phyloP scores from a whole-genome alignment of 2,113 vertebrate species.

The Gulo gulo region DNA sequence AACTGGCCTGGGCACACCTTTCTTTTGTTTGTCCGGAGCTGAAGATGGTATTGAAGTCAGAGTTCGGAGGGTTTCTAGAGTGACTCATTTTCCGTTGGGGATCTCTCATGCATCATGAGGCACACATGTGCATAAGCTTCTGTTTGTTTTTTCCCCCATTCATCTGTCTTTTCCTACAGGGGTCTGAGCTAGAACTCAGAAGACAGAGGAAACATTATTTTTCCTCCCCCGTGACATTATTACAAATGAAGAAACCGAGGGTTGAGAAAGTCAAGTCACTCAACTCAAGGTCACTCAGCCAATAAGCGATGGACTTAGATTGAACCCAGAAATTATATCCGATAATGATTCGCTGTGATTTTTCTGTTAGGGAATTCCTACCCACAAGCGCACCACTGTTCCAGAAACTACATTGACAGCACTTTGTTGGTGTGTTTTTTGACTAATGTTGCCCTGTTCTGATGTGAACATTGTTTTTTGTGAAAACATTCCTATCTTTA shows the following conservation, averaged over 20 bases:
- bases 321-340: background rate
- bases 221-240: background rate
- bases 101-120: background rate
- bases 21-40: background rate
- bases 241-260: background rate
- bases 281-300: background rate
- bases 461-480: background rate
- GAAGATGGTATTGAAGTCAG: background rate
- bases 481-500: background rate
- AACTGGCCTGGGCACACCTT: background rate
- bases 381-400: background rate
- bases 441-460: background rate
- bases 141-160: background rate
- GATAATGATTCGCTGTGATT: background rate
- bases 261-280: background rate
- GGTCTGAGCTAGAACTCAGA: background rate
- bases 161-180: background rate
- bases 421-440: background rate
- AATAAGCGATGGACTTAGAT: background rate
- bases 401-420: background rate
- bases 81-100: background rate
- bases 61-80: background rate
- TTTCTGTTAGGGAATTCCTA: background rate
- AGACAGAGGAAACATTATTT: background rate
- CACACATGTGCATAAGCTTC: background rate